Conservation (phyloP, 2,113 vertebrate genomes). For the Ardeotis arabs region DNA sequence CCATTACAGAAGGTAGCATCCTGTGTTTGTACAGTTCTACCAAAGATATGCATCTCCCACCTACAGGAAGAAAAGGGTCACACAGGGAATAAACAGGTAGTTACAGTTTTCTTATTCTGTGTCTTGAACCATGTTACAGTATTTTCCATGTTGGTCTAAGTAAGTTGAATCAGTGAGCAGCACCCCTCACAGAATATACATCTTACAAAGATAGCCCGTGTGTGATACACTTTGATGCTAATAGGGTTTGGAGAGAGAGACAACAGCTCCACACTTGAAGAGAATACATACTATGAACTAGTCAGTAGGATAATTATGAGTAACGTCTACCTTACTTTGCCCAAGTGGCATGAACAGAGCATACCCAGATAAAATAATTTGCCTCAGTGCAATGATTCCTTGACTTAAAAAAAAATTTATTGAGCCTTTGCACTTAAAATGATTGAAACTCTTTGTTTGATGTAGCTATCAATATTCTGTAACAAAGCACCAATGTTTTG, state of each 20-base stretch:
- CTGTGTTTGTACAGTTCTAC: background rate
- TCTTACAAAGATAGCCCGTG: background rate
- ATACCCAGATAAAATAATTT: background rate
- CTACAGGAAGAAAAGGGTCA: background rate
- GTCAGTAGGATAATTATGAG: background rate
- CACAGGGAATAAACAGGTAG: background rate
- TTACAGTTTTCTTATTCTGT: background rate
- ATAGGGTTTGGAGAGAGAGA: background rate
- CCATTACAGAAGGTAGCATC: background rate
- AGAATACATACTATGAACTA: background rate
- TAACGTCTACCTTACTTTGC: background rate
- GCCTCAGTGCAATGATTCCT: background rate
- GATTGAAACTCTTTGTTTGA: background rate
- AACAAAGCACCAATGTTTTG: background rate
- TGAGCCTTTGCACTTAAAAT: background rate
- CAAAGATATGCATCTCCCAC: background rate
- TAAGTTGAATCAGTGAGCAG: background rate
- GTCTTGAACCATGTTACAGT: background rate
- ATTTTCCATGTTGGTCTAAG: background rate
- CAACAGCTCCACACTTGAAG: background rate
- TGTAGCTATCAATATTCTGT: background rate
- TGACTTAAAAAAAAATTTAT: background rate
- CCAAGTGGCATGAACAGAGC: background rate
- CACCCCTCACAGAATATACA: background rate
- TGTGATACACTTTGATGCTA: background rate